These are phyloP conservation scores for Campopleginae sp. DNA, from an alignment of 2,888 invertebrate species.

Conservation along the genomic window DNA sequence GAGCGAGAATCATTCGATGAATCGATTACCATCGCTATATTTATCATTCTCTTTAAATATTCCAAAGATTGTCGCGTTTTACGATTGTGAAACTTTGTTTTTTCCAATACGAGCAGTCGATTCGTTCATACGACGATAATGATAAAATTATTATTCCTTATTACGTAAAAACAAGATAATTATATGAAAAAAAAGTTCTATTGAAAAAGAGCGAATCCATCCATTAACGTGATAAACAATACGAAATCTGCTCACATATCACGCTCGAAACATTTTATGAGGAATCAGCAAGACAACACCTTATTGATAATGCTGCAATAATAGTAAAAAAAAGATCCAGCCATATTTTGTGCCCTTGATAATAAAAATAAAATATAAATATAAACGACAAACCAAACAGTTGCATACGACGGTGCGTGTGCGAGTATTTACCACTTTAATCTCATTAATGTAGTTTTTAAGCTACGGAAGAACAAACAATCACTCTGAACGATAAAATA, in stretches of 20 bases:
- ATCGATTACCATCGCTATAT: not conserved
- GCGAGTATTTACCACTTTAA: slow-evolving; percentile 38
- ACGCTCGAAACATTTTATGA: slow-evolving; percentile 60
- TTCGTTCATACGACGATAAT: slow-evolving; percentile 40
- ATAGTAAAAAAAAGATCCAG: slow-evolving; percentile 51
- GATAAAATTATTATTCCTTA: slow-evolving; percentile 24
- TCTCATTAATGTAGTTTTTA: slow-evolving; percentile 55
- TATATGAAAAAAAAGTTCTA: slow-evolving; percentile 21
- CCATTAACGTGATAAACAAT: slow-evolving; percentile 67
- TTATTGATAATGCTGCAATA: slow-evolving; percentile 57
- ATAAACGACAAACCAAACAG: not conserved
- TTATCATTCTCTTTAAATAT: not conserved
- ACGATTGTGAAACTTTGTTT: not conserved
- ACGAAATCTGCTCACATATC: slow-evolving; percentile 69
- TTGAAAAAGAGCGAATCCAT: slow-evolving; percentile 66
- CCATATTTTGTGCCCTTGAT: slow-evolving; percentile 60
- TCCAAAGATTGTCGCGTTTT: not conserved
- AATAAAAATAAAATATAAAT: slow-evolving; percentile 33
- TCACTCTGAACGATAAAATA: slow-evolving; percentile 40
- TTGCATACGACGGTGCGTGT: slow-evolving; percentile 15
- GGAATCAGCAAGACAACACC: slow-evolving; percentile 15
- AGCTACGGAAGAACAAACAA: slow-evolving; percentile 53
- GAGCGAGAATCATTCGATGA: not conserved
- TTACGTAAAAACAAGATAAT: slow-evolving; percentile 2
- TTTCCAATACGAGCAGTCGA: slow-evolving; percentile 53